These are phyloP conservation scores for Tenrec ecaudatus DNA, from an alignment of 2,113 vertebrate genomes.

Conservation along the genomic window DNA sequence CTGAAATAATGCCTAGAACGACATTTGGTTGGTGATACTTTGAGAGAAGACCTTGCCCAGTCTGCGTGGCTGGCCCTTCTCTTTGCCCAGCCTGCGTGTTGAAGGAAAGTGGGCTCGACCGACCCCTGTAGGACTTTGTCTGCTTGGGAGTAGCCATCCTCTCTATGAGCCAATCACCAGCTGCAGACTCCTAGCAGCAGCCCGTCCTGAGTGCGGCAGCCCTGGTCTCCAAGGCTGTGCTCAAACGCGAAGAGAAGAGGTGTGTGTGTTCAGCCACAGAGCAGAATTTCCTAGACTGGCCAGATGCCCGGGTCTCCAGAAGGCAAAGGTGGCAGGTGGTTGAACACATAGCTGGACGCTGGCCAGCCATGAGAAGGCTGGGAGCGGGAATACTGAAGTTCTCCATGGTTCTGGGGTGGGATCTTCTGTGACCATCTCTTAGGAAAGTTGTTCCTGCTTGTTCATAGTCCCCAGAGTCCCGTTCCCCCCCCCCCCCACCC, in stretches of 20 bases:
- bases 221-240: not conserved
- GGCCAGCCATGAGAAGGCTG: not conserved
- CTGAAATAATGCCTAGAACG: not conserved
- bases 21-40: not conserved
- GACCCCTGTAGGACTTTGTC: no score
- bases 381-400: not conserved
- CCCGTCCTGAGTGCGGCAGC: not conserved
- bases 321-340: slow-evolving; percentile 66
- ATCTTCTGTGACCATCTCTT: not conserved
- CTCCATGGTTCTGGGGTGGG: accelerated
- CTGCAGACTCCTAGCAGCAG: not conserved
- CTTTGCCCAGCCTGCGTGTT: not conserved
- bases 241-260: slow-evolving; percentile 3
- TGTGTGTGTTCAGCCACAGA: slow-evolving; percentile 32
- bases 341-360: not conserved
- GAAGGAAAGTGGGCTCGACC: not conserved
- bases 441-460: not conserved
- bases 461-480: not conserved
- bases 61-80: not conserved
- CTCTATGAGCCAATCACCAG: not conserved
- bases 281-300: slow-evolving; percentile 47
- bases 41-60: not conserved
- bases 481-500: not conserved
- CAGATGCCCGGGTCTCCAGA: slow-evolving; percentile 32
- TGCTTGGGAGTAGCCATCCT: not conserved